Evolutionary conservation across 2,797 vertebrate species (phyloP).

Genomic region (Arremon aurantiirostris): DNA sequence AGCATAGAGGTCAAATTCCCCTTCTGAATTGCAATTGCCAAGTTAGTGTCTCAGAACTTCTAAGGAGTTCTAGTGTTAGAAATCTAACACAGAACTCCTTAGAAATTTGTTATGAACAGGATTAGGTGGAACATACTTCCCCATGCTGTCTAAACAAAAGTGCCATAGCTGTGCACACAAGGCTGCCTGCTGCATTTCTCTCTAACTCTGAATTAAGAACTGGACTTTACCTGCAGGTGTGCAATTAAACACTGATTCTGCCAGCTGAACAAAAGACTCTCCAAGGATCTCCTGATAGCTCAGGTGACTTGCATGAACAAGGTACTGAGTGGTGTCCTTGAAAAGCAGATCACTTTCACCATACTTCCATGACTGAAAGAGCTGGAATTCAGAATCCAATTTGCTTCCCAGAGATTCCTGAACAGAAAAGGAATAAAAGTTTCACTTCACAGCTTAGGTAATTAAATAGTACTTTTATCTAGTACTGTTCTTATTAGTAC

Average conservation of each 20-base stretch:
- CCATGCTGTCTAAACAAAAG: neutral
- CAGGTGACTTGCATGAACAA: conserved; percentile 81
- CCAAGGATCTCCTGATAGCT: conserved; percentile 83
- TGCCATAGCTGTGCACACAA: neutral
- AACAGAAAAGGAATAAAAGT: neutral
- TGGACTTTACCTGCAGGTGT: conserved; percentile 80
- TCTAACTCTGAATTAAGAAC: neutral
- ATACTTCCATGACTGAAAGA: conserved; percentile 84
- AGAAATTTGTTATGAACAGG: neutral
- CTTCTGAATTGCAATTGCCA: neutral
- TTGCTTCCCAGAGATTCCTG: conserved; percentile 80
- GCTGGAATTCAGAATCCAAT: conserved; percentile 75
- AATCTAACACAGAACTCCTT: neutral
- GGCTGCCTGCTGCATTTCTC: neutral
- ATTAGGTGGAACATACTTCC: neutral
- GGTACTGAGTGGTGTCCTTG: conserved; percentile 83
- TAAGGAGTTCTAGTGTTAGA: too few species aligned
- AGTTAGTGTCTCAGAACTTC: neutral
- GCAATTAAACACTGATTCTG: conserved; percentile 85
- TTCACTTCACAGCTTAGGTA: neutral
- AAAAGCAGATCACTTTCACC: conserved; percentile 89
- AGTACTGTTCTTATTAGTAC: neutral
- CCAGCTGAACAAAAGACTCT: conserved; percentile 76
- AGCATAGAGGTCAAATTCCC: neutral
- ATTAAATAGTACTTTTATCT: neutral